Percentiles rank a stretch among this genome's conserved stretches.
Conservation (phyloP, 2,888 invertebrate species). For the Ophioninae sp. region DNA sequence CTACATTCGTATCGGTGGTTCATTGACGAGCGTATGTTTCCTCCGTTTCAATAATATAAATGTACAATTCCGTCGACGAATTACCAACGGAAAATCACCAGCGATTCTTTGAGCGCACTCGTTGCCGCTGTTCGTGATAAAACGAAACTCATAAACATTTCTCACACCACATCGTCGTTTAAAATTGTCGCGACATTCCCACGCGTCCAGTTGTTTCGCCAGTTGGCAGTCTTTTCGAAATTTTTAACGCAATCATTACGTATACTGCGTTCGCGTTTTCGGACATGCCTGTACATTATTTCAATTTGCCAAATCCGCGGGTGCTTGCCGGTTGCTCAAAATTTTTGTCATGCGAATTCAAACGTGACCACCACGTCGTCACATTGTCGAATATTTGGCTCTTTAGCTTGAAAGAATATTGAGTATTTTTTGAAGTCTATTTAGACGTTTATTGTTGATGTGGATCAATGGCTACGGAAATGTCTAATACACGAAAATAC, state of each 20-base stretch:
- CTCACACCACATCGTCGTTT: neutral
- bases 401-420: slow-evolving; percentile 14
- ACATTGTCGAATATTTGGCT: neutral
- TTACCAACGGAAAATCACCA: neutral
- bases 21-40: slow-evolving; percentile 3
- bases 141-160: neutral
- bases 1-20: neutral
- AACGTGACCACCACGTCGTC: neutral
- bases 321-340: slow-evolving; percentile 45
- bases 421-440: slow-evolving; percentile 32
- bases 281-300: slow-evolving; percentile 7
- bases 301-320: slow-evolving; percentile 55
- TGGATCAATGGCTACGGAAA: slow-evolving; percentile 14
- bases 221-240: slow-evolving; percentile 23
- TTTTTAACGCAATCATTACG: slow-evolving; percentile 39
- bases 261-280: slow-evolving; percentile 9
- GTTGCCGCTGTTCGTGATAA: slow-evolving; percentile 2
- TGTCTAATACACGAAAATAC: neutral
- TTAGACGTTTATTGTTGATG: slow-evolving; percentile 16
- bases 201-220: slow-evolving; percentile 3
- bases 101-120: neutral
- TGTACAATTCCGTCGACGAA: neutral
- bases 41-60: neutral
- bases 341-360: slow-evolving; percentile 14
- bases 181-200: slow-evolving; percentile 54